Base-by-base conservation (phyloP, 2,888 invertebrate genomes). In the Herminia tarsipennalis region DNA sequence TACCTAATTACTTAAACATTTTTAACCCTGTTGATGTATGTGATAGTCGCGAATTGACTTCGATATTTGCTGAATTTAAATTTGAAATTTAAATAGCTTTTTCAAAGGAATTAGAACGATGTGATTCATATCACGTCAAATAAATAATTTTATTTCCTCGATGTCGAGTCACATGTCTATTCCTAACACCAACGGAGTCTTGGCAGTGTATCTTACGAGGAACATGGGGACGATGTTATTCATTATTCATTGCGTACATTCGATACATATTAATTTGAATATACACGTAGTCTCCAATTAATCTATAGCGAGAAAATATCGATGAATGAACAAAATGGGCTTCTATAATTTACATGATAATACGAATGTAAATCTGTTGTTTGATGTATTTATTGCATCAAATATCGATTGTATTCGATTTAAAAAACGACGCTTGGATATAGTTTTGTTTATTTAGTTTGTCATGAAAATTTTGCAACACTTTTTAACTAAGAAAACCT, bases 331-430 rank as follows among this genome's bases (percentile, higher is more conserved):
- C 34, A 37, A 48, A 51, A 41, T 33, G 36, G 5, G 13, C 16
- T 12, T n/a, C n/a, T n/a, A n/a, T n/a, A 17, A 53, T 63, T 60
- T 44, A 46, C 49, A 63, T 53, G 28, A 46, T 28, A 60, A 60
- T 48, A 20, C 18, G n/a, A 17, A 25, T 13, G 36, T 4, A 6
- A 24, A 37, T 29, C 25, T 28, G 30, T 40, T 45, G 32, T 29
- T 27, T 46, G 43, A 44, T 44, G 45, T n/a, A n/a, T n/a, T n/a
- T n/a, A 44, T 33, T 21, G 32, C 32, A 32, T 46, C 5, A 12
- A 10, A 35, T 37, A 34, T 38, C 10, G 0, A 33, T 59, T 24
- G 14, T 18, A 22, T 16, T 16, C n/a, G n/a, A n/a, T n/a, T n/a
- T n/a, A n/a, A n/a, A n/a, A n/a, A n/a, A n/a, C n/a, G n/a, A n/a